Evolutionary conservation across 23 tunicate genomes (phyloP).

Genomic region (Diplosoma virens): DNA sequence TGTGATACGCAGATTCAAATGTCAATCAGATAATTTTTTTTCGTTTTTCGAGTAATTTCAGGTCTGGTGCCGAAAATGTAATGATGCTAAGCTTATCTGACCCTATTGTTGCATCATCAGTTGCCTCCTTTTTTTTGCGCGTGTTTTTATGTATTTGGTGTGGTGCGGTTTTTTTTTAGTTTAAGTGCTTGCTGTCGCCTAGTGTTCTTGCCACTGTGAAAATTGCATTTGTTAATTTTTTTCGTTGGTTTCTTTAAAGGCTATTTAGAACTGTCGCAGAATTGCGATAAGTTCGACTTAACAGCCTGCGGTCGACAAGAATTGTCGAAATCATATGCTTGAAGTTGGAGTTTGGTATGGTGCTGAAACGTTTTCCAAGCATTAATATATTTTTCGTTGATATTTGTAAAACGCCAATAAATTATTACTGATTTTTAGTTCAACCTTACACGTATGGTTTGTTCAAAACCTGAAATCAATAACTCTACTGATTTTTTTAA

Average conservation of each 20-base stretch:
- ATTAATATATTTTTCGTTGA: no score
- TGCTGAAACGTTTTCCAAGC: no score
- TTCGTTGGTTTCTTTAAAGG: background rate
- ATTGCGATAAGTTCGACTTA: no score
- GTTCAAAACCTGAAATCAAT: no score
- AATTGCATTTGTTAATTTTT: background rate
- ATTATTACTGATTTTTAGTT: no score
- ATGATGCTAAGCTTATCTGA: background rate
- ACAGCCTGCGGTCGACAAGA: no score
- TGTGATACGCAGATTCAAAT: no score
- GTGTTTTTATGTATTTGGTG: background rate
- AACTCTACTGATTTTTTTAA: no score
- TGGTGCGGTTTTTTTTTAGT: background rate
- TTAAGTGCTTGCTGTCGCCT: background rate
- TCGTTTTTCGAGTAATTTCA: background rate
- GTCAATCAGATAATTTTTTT: background rate
- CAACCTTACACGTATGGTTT: no score
- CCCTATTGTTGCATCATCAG: background rate
- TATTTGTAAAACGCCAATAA: no score
- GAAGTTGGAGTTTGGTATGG: no score
- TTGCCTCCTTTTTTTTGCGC: background rate
- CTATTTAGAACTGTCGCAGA: background rate
- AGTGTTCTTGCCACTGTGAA: constrained; percentile 36
- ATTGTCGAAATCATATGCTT: no score
- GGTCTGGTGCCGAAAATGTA: background rate